Base-by-base conservation (phyloP, 1,140 invertebrate genomes). In the Drosophila arizonae region DNA sequence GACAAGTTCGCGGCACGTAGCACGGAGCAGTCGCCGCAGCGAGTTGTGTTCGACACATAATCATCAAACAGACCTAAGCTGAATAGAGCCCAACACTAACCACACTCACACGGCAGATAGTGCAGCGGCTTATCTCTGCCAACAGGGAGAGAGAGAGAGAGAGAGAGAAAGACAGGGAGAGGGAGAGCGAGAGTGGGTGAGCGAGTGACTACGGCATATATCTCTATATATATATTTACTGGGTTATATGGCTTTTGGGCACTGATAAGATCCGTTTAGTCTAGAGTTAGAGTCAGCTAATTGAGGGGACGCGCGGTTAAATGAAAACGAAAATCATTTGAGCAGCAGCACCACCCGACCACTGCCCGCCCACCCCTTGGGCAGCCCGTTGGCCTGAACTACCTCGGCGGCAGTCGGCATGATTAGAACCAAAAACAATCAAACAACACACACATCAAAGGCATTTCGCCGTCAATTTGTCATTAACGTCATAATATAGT, bases 381-480 rank as follows among this genome's bases (percentile, higher is more conserved):
- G 3, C 21, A 24, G 21, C 36, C 36, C 36, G 36, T 39, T 50
- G 50, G 58, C 61, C 68, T 60, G 65, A 81, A 72, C 79, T 88
- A 88, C 79, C 58, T 79, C 76, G 82, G 78, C 84, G 84, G 84
- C 80, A 88, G 85, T 84, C 84, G 79, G 72, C 73, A 77, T 84
- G 84, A 88, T 88, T 88, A 88, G 84, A 88, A 88, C 84, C 84
- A 85, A 88, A 79, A 87, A 87, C 84, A 87, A 87, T 87, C 82
- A 87, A 87, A 88, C 84, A 88, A 82, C 81, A 79, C 81, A 72
- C 71, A 87, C 84, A 84, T 88, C 84, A 88, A 88, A 88, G 74
- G 54, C 55, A 54, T 67, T 76, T 61, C 54, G 79, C 84, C 84
- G 84, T 84, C 84, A 88, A 88, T 88, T 88, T 88, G 84, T 88